Evolutionary conservation across 2,797 vertebrate genomes (phyloP).

Genomic region (Poeciliopsis gracilis): DNA sequence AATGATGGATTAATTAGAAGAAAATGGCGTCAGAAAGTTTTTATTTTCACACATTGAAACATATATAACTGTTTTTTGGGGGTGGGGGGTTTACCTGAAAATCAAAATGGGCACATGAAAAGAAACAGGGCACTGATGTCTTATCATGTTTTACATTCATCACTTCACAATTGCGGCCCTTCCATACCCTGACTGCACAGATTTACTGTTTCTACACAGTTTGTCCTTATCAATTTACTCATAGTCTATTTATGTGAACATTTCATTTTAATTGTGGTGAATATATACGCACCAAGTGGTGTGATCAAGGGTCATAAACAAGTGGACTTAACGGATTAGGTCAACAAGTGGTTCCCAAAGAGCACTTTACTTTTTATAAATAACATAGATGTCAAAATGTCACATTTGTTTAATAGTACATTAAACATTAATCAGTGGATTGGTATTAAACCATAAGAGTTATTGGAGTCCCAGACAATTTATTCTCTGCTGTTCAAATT

Average conservation of each 20-base stretch:
- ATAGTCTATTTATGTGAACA: neutral
- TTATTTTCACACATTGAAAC: neutral
- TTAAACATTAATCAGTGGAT: neutral
- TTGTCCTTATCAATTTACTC: neutral
- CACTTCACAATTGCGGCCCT: neutral
- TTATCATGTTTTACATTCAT: constrained; percentile 7
- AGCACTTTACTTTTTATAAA: neutral
- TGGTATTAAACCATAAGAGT: neutral
- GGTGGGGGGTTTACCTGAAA: neutral
- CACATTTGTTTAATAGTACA: neutral
- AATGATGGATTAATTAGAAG: neutral
- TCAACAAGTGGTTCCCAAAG: neutral
- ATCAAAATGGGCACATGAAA: neutral
- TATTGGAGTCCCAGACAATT: neutral
- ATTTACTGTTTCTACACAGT: neutral
- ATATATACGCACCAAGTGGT: too few species aligned
- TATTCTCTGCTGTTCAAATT: neutral
- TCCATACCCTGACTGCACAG: too few species aligned
- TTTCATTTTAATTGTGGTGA: neutral
- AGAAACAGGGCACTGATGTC: constrained; percentile 10
- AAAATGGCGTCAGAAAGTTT: neutral
- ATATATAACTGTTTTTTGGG: neutral
- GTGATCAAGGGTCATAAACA: neutral
- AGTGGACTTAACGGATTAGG: neutral
- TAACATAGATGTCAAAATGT: neutral